These are phyloP conservation scores for Rhincodon typus DNA, from an alignment of 2,797 vertebrate genomes.

Conservation along the genomic window DNA sequence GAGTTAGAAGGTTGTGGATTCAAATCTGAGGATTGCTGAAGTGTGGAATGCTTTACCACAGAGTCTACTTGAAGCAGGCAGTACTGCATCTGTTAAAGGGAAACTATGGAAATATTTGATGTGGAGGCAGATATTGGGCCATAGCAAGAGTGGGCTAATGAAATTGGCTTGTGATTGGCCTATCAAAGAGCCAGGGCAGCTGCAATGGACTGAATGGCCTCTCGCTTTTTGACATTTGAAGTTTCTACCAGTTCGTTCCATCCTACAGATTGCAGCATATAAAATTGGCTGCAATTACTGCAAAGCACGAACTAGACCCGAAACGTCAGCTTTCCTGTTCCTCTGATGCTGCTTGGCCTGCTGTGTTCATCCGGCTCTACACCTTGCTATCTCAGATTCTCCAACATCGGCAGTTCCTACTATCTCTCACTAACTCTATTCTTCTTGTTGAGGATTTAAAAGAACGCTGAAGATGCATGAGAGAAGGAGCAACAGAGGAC, in stretches of 20 bases:
- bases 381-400: no score
- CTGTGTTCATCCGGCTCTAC: no score
- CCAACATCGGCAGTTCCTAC: no score
- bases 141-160: background rate
- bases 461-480: background rate
- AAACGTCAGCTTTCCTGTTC: no score
- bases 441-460: background rate
- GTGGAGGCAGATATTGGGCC: background rate
- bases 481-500: background rate
- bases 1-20: constrained; percentile 7
- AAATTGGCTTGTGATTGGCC: background rate
- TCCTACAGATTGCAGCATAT: background rate
- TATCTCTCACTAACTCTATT: no score
- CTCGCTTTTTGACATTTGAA: background rate
- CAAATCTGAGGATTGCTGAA: background rate
- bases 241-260: background rate
- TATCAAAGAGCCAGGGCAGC: background rate
- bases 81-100: background rate
- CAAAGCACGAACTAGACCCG: no score
- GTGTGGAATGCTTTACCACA: background rate
- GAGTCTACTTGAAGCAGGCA: background rate
- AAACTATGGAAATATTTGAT: background rate
- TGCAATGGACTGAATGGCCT: background rate
- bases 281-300: background rate
- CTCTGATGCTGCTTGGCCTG: no score